Percentiles rank a stretch among this genome's conserved stretches.
These are phyloP conservation scores for Athalia rosae DNA, from an alignment of 2,888 invertebrate genomes.

Conservation along the genomic window DNA sequence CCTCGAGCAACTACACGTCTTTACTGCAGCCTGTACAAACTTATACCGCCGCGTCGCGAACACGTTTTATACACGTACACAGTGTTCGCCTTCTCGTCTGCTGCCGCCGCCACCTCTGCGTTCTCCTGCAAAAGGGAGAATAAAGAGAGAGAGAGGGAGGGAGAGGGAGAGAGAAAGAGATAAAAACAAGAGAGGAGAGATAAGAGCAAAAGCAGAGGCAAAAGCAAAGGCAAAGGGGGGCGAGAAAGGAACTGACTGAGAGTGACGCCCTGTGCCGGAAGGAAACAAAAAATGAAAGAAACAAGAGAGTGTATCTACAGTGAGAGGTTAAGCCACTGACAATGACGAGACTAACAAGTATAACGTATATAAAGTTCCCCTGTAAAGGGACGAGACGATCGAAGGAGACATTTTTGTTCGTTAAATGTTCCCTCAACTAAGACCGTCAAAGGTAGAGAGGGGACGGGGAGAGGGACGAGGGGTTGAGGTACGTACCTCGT, in stretches of 20 bases:
- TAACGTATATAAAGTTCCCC: background rate
- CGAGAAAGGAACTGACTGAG: background rate
- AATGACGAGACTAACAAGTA: slow-evolving; percentile 20
- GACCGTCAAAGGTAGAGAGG: too few relatives aligned
- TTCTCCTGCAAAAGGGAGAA: too few relatives aligned
- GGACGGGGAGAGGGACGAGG: too few relatives aligned
- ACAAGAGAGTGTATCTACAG: background rate
- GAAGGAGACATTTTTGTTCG: background rate
- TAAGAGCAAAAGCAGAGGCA: background rate
- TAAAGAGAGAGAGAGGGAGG: background rate
- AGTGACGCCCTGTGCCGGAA: background rate
- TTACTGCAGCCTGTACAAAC: background rate
- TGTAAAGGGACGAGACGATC: background rate
- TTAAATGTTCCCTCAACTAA: background rate
- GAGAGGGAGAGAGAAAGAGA: background rate
- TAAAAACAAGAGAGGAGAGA: background rate
- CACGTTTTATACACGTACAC: too few relatives aligned
- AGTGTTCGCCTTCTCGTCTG: too few relatives aligned
- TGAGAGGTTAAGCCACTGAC: slow-evolving; percentile 8
- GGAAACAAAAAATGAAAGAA: background rate
- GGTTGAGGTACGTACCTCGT: too few relatives aligned
- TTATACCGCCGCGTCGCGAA: too few relatives aligned
- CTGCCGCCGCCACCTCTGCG: too few relatives aligned
- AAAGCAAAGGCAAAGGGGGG: too few relatives aligned
- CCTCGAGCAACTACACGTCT: background rate